Percentiles rank a stretch among this genome's conserved stretches.
Conservation (phyloP, 2,113 vertebrate species). For the Lophura nycthemera region DNA sequence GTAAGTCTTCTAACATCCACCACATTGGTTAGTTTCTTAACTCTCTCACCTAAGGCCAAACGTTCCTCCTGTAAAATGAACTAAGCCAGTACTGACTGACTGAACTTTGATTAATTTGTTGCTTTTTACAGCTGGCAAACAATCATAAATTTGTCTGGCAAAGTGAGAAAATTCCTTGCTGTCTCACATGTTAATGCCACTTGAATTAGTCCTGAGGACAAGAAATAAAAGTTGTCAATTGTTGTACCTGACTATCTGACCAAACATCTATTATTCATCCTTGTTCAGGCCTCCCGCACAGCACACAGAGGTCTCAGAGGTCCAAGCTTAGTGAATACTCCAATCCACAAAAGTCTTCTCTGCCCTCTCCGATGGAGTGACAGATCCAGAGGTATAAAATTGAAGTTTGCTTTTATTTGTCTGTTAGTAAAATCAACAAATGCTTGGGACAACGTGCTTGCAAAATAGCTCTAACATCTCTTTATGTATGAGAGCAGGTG, state of each 20-base stretch:
- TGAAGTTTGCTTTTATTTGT: background rate
- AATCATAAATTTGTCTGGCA: background rate
- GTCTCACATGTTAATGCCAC: background rate
- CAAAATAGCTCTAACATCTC: background rate
- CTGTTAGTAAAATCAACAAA: background rate
- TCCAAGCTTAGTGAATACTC: constrained; percentile 30
- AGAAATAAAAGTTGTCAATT: constrained; percentile 38
- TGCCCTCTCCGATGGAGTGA: background rate
- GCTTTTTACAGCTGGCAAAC: background rate
- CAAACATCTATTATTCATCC: constrained; percentile 63
- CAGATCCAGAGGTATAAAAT: background rate
- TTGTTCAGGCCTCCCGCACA: constrained; percentile 30
- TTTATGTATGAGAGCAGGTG: background rate
- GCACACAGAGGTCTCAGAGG: background rate
- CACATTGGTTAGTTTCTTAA: background rate
- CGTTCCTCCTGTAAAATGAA: background rate
- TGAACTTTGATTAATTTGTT: background rate
- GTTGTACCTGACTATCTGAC: constrained; percentile 32
- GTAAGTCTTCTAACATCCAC: background rate
- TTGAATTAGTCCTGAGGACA: constrained; percentile 31
- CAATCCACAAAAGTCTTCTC: constrained; percentile 1
- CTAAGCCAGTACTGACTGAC: background rate
- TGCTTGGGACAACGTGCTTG: background rate
- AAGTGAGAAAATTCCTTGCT: background rate
- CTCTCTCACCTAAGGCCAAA: background rate